Base-by-base conservation (phyloP, 2,888 invertebrate species). In the Nasonovia ribisnigri region DNA sequence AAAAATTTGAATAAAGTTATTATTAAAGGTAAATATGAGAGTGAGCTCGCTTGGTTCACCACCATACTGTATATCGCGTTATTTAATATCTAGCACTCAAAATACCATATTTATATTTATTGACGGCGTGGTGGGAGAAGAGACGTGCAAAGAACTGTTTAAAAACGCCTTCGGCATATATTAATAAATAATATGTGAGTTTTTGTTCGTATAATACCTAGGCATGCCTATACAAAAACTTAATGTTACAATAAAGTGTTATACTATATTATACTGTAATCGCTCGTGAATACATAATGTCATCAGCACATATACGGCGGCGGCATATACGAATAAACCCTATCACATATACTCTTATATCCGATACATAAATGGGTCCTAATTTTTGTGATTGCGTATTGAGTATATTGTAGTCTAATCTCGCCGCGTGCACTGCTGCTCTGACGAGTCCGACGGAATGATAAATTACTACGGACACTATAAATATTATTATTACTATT, bases 401-500 rank as follows among this genome's bases (percentile, higher is more conserved):
- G n/a, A n/a, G 3, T 77, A 36, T 20, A 36, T 20, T 20, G 20
- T 0, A 20, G 77, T 36, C 77, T 77, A 20, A 20, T 36, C 36
- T 36, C 6, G 20, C 77, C 36, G 20, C 77, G 20, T 77, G 20
- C 77, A 20, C 77, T 36, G 8, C 54, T 20, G 5, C 3, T 77
- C 36, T 36, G 16, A n/a, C 13, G 60, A 77, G 36, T 20, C 36
- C 77, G 8, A 77, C 8, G 20, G 36, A 77, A 8, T 8, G 36
- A 77, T 77, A 36, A 36, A 77, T 36, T 36, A 77, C 36, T 77
- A 77, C 20, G 20, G 77, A 36, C 20, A 20, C 20, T 77, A 77
- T 36, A 77, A 77, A 77, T 77, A 77, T 77, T 67, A 67, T 42
- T 89, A 60, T 60, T 89, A 89, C 42, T 89, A 54, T 54, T 89